Percentiles rank a stretch among this genome's conserved stretches.
Conservation (phyloP, 2,113 vertebrate genomes). For the Porphyrio hochstetteri region DNA sequence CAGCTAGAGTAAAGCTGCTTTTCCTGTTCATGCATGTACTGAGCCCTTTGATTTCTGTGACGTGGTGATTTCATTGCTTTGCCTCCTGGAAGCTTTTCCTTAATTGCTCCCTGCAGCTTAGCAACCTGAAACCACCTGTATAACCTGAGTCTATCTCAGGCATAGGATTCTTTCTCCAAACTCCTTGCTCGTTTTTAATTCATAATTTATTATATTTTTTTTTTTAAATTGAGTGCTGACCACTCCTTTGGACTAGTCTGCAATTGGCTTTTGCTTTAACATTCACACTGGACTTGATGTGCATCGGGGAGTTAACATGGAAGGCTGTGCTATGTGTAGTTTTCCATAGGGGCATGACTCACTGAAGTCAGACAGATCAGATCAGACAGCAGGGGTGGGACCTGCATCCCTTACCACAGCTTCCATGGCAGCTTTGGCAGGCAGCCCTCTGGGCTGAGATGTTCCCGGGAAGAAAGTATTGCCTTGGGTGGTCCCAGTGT, state of each 20-base stretch:
- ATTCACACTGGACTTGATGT: not conserved
- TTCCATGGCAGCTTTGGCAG: not conserved
- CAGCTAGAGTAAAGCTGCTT: not conserved
- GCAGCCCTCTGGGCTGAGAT: not conserved
- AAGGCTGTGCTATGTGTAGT: not conserved
- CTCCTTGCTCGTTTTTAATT: not conserved
- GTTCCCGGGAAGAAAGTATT: not conserved
- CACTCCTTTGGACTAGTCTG: not conserved
- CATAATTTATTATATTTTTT: not conserved
- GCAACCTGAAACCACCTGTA: not conserved
- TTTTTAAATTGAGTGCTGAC: not conserved
- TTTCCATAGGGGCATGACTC: not conserved
- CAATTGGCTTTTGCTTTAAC: not conserved
- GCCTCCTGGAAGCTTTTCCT: not conserved
- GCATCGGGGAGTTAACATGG: not conserved
- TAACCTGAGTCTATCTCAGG: not conserved
- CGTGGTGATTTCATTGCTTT: not conserved
- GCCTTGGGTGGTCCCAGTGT: accelerated
- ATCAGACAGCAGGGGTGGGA: not conserved
- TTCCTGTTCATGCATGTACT: not conserved
- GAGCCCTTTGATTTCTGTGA: not conserved
- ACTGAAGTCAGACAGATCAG: not conserved
- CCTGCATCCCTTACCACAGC: not conserved
- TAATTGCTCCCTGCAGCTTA: not conserved
- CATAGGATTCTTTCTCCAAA: not conserved